These are phyloP conservation scores for Moxostoma hubbsi DNA, from an alignment of 2,797 vertebrate genomes.

Conservation along the genomic window DNA sequence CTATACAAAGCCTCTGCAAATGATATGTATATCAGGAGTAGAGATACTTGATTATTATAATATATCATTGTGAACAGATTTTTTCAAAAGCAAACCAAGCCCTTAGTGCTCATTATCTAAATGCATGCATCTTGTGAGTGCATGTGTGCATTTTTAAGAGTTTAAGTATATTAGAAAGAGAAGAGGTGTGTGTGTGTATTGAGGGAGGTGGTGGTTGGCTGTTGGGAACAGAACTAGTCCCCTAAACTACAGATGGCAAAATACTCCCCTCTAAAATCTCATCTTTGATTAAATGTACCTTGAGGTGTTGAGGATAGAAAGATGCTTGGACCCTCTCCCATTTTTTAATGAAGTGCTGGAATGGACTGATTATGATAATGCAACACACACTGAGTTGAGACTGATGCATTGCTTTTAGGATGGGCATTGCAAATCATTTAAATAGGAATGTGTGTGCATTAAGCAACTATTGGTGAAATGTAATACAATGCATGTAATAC, in stretches of 20 bases:
- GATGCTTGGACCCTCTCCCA: slow-evolving; percentile 32
- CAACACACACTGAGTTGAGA: background rate
- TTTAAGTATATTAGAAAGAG: slow-evolving; percentile 10
- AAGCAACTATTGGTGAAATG: background rate
- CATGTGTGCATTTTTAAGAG: background rate
- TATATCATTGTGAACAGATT: background rate
- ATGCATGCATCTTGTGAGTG: too few relatives aligned
- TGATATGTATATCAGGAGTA: background rate
- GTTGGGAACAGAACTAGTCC: slow-evolving; percentile 15
- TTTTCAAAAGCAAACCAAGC: background rate
- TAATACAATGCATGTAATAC: background rate
- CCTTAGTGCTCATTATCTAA: background rate
- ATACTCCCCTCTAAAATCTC: slow-evolving; percentile 74
- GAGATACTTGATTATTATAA: background rate
- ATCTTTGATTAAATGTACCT: slow-evolving; percentile 37
- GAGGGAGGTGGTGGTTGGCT: background rate
- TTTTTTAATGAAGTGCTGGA: slow-evolving; percentile 39
- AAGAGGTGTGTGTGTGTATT: background rate
- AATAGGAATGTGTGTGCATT: background rate
- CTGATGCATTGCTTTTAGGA: background rate
- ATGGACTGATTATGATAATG: slow-evolving; percentile 26
- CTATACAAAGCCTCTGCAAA: slow-evolving; percentile 14
- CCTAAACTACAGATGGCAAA: slow-evolving; percentile 80
- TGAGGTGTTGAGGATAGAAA: background rate
- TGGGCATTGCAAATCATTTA: background rate